phyloP scores from a whole-genome alignment of 2,888 invertebrate species.

The Pachydiplax longipennis region DNA sequence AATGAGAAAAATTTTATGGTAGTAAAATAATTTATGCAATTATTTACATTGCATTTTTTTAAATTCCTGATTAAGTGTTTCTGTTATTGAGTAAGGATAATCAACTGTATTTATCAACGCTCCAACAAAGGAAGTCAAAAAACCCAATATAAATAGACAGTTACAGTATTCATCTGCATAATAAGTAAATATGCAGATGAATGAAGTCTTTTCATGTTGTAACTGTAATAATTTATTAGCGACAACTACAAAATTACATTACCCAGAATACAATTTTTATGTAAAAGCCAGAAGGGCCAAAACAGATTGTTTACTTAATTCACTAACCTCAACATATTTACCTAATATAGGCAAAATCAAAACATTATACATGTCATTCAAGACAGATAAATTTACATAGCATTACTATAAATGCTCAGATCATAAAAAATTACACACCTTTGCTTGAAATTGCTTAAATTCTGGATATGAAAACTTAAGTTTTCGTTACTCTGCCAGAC shows the following conservation, averaged over 20 bases:
- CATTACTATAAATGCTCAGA: slow-evolving; percentile 37
- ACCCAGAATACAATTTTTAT: slow-evolving; percentile 39
- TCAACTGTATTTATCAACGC: too few species aligned
- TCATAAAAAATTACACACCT: slow-evolving; percentile 35
- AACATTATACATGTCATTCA: slow-evolving; percentile 28
- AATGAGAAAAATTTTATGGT: too few species aligned
- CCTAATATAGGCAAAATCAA: slow-evolving; percentile 45
- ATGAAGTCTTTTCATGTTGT: background rate
- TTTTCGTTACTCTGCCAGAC: background rate
- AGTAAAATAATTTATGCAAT: too few species aligned
- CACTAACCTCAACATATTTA: slow-evolving; percentile 43
- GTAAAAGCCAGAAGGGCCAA: slow-evolving; percentile 21
- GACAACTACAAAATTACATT: slow-evolving; percentile 40
- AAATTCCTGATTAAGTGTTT: too few species aligned
- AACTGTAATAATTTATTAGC: slow-evolving; percentile 44
- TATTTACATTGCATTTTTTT: too few species aligned
- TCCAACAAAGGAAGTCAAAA: too few species aligned
- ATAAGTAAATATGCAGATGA: too few species aligned
- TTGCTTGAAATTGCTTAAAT: background rate
- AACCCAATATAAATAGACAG: too few species aligned
- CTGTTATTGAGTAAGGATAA: too few species aligned
- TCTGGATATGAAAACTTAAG: background rate
- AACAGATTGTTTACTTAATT: slow-evolving; percentile 34
- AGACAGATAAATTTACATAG: slow-evolving; percentile 44
- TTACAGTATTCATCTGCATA: too few species aligned